Evolutionary conservation across 2,113 vertebrate species (phyloP).

Genomic region (Notechis scutatus): DNA sequence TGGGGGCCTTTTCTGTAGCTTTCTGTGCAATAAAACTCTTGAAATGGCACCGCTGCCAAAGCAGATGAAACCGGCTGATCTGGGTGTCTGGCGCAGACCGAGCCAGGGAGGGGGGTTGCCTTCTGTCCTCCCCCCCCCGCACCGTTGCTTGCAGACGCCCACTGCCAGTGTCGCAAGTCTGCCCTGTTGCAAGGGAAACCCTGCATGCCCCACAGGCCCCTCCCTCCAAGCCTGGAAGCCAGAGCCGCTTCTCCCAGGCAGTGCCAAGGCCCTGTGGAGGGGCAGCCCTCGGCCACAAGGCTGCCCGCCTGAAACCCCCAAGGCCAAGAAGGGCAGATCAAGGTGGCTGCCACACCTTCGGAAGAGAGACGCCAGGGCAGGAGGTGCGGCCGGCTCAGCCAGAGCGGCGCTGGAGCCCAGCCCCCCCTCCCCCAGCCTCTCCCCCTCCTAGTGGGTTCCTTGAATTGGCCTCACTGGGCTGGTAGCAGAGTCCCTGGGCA

Average conservation of each 20-base stretch:
- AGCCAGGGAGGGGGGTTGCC: not conserved
- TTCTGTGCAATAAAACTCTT: not conserved
- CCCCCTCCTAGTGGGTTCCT: too few relatives aligned
- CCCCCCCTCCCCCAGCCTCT: too few relatives aligned
- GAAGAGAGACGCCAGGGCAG: not conserved
- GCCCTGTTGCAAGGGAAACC: not conserved
- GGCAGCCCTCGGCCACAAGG: not conserved
- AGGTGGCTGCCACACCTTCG: not conserved
- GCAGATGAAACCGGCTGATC: not conserved
- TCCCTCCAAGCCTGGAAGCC: not conserved
- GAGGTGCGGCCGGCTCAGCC: not conserved
- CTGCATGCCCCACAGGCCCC: not conserved
- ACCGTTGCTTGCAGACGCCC: not conserved
- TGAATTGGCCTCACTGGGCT: not conserved
- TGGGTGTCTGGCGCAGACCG: not conserved
- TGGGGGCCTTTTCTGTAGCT: not conserved
- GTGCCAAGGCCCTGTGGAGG: not conserved
- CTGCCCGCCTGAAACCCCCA: not conserved
- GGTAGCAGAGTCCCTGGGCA: not conserved
- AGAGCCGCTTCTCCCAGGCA: not conserved
- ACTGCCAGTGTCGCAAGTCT: not conserved
- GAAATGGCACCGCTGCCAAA: not conserved
- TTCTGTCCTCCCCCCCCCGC: not conserved
- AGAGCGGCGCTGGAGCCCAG: not conserved
- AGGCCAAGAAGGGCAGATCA: not conserved